Conservation (phyloP, 2,113 vertebrate genomes). For the Ibidorhyncha struthersii region DNA sequence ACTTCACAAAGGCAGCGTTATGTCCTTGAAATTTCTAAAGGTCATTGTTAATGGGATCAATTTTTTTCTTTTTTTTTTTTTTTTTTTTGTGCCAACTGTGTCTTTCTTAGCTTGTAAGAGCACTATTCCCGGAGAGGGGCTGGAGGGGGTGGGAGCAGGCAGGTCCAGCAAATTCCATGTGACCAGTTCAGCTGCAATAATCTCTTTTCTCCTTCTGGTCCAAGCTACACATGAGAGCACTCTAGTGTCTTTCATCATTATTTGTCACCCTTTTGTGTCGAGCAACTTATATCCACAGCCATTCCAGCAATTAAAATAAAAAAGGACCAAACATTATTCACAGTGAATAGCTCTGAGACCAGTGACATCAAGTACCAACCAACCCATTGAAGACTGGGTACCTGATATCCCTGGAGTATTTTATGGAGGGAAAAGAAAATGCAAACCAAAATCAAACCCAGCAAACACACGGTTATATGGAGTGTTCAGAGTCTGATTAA, state of each 20-base stretch:
- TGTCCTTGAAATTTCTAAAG: slow-evolving; percentile 84
- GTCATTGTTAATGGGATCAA: slow-evolving; percentile 80
- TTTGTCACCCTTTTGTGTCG: slow-evolving; percentile 83
- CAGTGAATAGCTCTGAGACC: slow-evolving; percentile 72
- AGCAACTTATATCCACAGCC: slow-evolving; percentile 84
- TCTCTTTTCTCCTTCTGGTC: slow-evolving; percentile 83
- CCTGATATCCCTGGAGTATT: slow-evolving; percentile 76
- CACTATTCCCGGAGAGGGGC: slow-evolving; percentile 41
- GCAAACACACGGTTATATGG: slow-evolving; percentile 52
- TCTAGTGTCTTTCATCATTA: slow-evolving; percentile 86
- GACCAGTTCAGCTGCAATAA: slow-evolving; percentile 86
- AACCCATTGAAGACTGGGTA: slow-evolving; percentile 69
- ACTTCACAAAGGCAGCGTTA: slow-evolving; percentile 75
- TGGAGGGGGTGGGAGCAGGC: slow-evolving; percentile 66
- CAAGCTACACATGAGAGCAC: slow-evolving; percentile 85
- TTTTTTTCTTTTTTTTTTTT: slow-evolving; percentile 12
- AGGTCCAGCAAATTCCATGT: slow-evolving; percentile 78
- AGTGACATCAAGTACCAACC: slow-evolving; percentile 74
- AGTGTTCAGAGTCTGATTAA: slow-evolving; percentile 52
- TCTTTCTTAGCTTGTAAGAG: slow-evolving; percentile 67
- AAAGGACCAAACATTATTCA: slow-evolving; percentile 78
- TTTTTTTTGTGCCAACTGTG: slow-evolving; percentile 51
- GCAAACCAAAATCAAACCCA: slow-evolving; percentile 33
- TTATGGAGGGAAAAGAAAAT: slow-evolving; percentile 50
- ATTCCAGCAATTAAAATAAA: slow-evolving; percentile 84